Conservation (phyloP, 35 echinoderm and acorn worm genomes). For the Diadema setosum region DNA sequence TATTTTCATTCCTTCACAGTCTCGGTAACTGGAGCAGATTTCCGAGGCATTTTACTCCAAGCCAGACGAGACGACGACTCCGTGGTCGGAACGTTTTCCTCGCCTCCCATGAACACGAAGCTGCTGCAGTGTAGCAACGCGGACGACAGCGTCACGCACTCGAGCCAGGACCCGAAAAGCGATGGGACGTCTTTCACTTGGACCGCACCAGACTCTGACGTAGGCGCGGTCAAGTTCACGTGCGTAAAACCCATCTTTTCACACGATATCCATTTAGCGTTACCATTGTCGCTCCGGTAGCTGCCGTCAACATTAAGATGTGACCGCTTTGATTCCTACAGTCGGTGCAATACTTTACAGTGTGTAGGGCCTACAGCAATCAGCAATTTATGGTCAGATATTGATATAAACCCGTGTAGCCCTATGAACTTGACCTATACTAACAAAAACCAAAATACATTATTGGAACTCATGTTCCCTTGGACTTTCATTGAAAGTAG, state of each 20-base stretch:
- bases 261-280: too few species aligned
- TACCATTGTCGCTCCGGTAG: too few species aligned
- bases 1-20: background rate
- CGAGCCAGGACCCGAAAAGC: background rate
- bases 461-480: too few species aligned
- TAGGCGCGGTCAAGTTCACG: background rate
- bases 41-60: constrained; percentile 15
- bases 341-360: too few species aligned
- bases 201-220: background rate
- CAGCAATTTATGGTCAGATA: too few species aligned
- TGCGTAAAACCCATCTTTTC: background rate
- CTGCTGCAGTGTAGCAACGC: background rate
- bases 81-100: background rate
- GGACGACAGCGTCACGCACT: constrained; percentile 12
- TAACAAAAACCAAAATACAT: too few species aligned
- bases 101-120: background rate
- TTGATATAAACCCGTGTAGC: too few species aligned
- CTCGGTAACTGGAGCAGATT: background rate
- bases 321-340: too few species aligned
- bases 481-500: too few species aligned
- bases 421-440: too few species aligned
- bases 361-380: too few species aligned
- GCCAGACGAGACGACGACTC: background rate
- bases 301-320: too few species aligned
- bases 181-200: constrained; percentile 1